A percentile compares a stretch with the other conserved stretches of the same genome.
phyloP scores from a whole-genome alignment of 2,113 vertebrate species.

The Zingel zingel region DNA sequence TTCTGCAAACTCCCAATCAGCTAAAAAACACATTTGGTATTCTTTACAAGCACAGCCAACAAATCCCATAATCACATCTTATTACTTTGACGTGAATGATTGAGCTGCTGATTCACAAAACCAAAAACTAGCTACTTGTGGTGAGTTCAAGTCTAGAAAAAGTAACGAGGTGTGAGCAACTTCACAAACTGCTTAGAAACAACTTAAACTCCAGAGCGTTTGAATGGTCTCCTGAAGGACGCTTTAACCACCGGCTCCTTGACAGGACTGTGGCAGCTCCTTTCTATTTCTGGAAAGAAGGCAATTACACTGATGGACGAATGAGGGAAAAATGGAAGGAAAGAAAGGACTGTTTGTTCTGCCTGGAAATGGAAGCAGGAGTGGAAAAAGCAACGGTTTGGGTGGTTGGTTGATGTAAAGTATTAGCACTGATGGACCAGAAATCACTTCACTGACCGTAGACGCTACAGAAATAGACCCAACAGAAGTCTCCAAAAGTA shows the following conservation, averaged over 20 bases:
- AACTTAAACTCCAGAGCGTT: constrained; percentile 23
- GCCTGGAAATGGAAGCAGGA: constrained; percentile 57
- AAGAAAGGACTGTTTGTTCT: constrained; percentile 76
- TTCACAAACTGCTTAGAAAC: constrained; percentile 20
- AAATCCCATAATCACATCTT: background rate
- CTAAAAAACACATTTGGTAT: background rate
- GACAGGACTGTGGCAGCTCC: constrained; percentile 70
- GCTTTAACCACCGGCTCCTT: constrained; percentile 70
- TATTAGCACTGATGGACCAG: constrained; percentile 44
- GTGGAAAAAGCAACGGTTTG: constrained; percentile 44
- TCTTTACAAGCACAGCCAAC: background rate
- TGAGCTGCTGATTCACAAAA: constrained; percentile 19
- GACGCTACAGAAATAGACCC: constrained; percentile 41
- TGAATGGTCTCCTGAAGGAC: constrained; percentile 65
- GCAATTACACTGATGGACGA: constrained; percentile 79
- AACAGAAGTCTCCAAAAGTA: constrained; percentile 5
- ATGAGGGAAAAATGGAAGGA: constrained; percentile 67
- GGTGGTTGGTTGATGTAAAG: constrained; percentile 49
- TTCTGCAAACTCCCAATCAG: background rate
- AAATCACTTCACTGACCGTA: constrained; percentile 44
- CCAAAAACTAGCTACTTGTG: background rate
- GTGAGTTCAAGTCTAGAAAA: constrained; percentile 19
- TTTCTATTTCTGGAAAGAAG: constrained; percentile 78
- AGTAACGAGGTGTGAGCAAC: constrained; percentile 47
- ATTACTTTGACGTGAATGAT: constrained; percentile 9